phyloP scores from a whole-genome alignment of 2,888 invertebrate species.

The Orchestes rusci region DNA sequence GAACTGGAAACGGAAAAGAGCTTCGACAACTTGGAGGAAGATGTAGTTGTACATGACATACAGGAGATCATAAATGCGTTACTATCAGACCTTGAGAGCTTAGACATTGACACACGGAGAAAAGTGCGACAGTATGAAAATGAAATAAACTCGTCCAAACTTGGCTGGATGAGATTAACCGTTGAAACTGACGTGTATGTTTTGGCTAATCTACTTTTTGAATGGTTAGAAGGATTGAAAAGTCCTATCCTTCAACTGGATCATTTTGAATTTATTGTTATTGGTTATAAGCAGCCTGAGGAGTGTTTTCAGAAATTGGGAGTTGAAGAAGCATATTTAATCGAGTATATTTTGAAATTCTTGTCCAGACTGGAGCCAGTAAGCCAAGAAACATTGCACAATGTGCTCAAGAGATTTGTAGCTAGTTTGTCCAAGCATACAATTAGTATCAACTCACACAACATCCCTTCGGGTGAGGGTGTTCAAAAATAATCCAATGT shows the following conservation, averaged over 20 bases:
- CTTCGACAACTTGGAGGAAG: constrained; percentile 34
- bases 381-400: constrained; percentile 51
- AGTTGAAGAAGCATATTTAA: constrained; percentile 54
- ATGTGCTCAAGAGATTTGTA: constrained; percentile 57
- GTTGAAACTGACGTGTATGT: constrained; percentile 58
- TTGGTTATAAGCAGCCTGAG: constrained; percentile 53
- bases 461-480: constrained; percentile 43
- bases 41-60: constrained; percentile 32
- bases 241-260: constrained; percentile 59
- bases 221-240: constrained; percentile 72
- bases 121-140: constrained; percentile 49
- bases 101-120: constrained; percentile 50
- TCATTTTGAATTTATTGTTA: constrained; percentile 60
- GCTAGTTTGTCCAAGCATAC: constrained; percentile 63
- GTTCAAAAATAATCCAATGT: too few relatives aligned
- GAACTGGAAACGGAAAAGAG: constrained; percentile 46
- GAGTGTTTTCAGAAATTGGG: constrained; percentile 54
- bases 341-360: constrained; percentile 68
- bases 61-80: constrained; percentile 48
- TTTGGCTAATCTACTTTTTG: constrained; percentile 58
- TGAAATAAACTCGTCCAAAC: constrained; percentile 60
- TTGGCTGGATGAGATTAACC: constrained; percentile 58
- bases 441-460: constrained; percentile 45
- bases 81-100: constrained; percentile 50
- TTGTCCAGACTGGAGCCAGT: constrained; percentile 59